Percentiles rank a stretch among this genome's conserved stretches.
phyloP scores from a whole-genome alignment of 2,113 vertebrate genomes.

The Pelodiscus sinensis region DNA sequence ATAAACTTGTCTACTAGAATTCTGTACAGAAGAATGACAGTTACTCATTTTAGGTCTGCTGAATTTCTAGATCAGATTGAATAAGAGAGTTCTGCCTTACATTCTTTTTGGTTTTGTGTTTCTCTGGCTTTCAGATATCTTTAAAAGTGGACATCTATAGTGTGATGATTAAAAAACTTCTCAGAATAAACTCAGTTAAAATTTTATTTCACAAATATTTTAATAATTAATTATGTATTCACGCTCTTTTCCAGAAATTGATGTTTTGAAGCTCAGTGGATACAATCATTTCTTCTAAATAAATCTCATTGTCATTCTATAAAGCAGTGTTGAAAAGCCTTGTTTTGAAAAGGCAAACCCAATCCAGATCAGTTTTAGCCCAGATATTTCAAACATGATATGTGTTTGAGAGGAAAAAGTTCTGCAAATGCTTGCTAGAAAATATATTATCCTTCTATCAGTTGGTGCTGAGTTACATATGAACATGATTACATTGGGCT shows the following conservation, averaged over 20 bases:
- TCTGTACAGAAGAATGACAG: background rate
- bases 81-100: accelerated
- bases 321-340: constrained; percentile 15
- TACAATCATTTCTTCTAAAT: background rate
- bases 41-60: accelerated
- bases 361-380: constrained; percentile 58
- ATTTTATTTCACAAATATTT: background rate
- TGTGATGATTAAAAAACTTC: background rate
- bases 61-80: background rate
- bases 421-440: constrained; percentile 63
- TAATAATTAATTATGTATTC: background rate
- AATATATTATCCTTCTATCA: constrained; percentile 55
- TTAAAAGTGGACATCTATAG: background rate
- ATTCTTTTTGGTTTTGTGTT: background rate
- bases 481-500: background rate
- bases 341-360: constrained; percentile 39
- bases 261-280: background rate
- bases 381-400: constrained; percentile 70
- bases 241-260: background rate
- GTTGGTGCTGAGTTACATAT: background rate
- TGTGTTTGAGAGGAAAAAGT: constrained; percentile 58
- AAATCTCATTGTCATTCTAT: background rate
- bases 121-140: background rate
- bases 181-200: background rate
- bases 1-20: background rate